Conservation (phyloP, 1,140 invertebrate species). For the Leptonema lineaticorne region DNA sequence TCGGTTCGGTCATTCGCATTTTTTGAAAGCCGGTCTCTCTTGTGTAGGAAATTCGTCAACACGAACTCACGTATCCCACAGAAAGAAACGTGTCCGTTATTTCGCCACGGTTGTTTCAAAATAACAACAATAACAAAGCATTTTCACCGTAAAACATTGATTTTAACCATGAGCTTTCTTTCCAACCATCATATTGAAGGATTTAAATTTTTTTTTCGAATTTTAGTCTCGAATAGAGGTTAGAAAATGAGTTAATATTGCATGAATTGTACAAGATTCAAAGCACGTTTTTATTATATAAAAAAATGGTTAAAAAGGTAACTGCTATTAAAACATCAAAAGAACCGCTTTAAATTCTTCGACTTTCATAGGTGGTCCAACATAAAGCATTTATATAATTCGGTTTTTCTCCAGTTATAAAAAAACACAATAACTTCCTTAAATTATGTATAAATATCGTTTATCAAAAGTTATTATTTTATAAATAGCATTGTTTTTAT, state of each 20-base stretch:
- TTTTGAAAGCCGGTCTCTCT: background rate
- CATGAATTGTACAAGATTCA: background rate
- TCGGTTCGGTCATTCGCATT: background rate
- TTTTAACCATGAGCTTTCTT: background rate
- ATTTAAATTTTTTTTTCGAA: no score
- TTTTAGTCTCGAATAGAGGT: background rate
- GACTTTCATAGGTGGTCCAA: background rate
- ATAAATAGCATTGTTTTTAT: background rate
- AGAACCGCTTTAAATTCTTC: constrained; percentile 3
- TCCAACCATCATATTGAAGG: no score
- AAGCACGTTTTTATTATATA: background rate
- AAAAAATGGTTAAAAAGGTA: background rate
- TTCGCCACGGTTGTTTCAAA: background rate
- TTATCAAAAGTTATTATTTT: no score
- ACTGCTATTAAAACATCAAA: background rate
- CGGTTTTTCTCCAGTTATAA: background rate
- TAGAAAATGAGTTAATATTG: background rate
- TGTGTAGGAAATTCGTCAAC: background rate
- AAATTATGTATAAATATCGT: no score
- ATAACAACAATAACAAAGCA: background rate
- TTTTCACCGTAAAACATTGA: no score
- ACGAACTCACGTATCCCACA: background rate
- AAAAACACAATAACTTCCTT: background rate
- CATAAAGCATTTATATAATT: background rate
- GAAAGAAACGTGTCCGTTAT: background rate